These are phyloP conservation scores for Chiridota heheva DNA, from an alignment of 35 echinoderm and acorn worm genomes.

Conservation along the genomic window DNA sequence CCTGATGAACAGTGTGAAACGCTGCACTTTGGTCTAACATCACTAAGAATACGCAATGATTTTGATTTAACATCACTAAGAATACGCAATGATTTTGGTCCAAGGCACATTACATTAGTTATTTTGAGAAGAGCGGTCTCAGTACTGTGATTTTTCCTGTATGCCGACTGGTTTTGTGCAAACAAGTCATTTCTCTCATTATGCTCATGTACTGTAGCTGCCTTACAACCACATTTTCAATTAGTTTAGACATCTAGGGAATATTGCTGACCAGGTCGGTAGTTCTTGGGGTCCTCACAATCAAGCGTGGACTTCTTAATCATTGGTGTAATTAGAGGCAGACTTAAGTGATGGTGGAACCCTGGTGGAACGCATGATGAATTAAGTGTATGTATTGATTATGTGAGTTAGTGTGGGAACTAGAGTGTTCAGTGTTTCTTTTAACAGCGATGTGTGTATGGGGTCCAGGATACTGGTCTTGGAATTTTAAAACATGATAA, in stretches of 20 bases:
- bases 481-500: slow-evolving; percentile 17
- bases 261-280: slow-evolving; percentile 53
- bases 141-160: too few relatives aligned
- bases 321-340: slow-evolving; percentile 37
- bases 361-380: slow-evolving; percentile 10
- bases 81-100: slow-evolving; percentile 11
- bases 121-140: slow-evolving; percentile 17
- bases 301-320: slow-evolving; percentile 42
- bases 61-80: slow-evolving; percentile 37
- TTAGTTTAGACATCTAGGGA: slow-evolving; percentile 49
- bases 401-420: slow-evolving; percentile 19
- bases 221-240: slow-evolving; percentile 29
- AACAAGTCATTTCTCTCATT: slow-evolving; percentile 11
- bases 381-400: slow-evolving; percentile 38
- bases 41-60: slow-evolving; percentile 21
- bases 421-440: slow-evolving; percentile 23
- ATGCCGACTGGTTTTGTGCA: too few relatives aligned
- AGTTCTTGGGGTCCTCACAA: slow-evolving; percentile 29
- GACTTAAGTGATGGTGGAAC: slow-evolving; percentile 12
- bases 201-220: slow-evolving; percentile 6
- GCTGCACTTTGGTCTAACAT: slow-evolving; percentile 46
- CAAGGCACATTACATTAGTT: slow-evolving; percentile 8
- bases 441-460: slow-evolving; percentile 27
- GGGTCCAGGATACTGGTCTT: slow-evolving; percentile 18
- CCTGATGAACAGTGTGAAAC: slow-evolving; percentile 55